Base-by-base conservation (phyloP, 2,888 invertebrate species). In the Apotomis turbidana region DNA sequence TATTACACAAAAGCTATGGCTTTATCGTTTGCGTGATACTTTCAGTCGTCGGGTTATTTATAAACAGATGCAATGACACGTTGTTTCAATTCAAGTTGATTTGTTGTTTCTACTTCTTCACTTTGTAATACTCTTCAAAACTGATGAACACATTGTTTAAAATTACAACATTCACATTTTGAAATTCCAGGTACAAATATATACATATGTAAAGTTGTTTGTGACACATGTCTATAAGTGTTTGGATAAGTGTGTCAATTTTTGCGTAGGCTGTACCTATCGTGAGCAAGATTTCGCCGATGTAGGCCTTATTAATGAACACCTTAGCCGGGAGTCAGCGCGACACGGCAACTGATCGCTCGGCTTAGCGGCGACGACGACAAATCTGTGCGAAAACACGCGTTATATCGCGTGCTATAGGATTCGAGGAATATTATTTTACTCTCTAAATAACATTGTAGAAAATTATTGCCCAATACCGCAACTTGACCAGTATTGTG, bases 291-390 rank as follows among this genome's bases (percentile, higher is more conserved):
- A 54, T 64, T 49, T 55, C 54, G 44, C 44, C 44, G 41, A 1
- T 51, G 13, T 59, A 64, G 64, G 64, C 55, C 44, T 64, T 64
- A 64, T 64, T 64, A 64, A 64, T 64, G 64, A 55, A 64, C 55
- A 64, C 64, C 55, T 64, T 54, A 64, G 54, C 27, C 52, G 13
- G 9, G 41, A 63, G 63, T 9, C 63, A 13, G 63, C 59, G 70
- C 52, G 54, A 64, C 58, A 55, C 15, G 46, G 44, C 66, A 60
- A 71, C 60, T 66, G 59, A 71, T 71, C 71, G 66, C 54, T 44
- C 15, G 41, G 64, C 44, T 64, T 64, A 64, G 44, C 5, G 13
- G 10, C 41, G 54, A 55, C 64, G 44, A 44, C 44, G 64, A 44
- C 63, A 13, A 63, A 63, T 52, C 13, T 52, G 6, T 4, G 12